Conservation (phyloP, 2,888 invertebrate genomes). For the Drosophila lutescens region DNA sequence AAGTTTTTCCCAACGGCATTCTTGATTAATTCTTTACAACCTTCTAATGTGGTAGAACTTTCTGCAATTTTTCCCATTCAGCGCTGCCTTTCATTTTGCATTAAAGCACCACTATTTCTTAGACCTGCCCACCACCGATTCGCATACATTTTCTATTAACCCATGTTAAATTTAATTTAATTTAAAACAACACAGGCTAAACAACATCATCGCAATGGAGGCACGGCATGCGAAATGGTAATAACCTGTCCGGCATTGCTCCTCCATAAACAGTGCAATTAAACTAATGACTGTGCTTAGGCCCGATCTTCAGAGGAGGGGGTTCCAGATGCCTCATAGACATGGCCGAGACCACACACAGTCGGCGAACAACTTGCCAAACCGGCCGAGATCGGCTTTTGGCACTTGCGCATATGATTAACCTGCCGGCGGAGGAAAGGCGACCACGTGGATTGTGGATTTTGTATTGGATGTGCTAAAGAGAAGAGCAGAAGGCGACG, state of each 20-base stretch:
- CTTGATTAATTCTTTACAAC: neutral
- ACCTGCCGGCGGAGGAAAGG: conserved; percentile 13
- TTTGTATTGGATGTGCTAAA: conserved; percentile 10
- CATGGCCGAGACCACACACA: conserved; percentile 65
- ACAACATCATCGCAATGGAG: conserved; percentile 55
- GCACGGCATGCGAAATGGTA: conserved; percentile 64
- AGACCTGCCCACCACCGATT: conserved; percentile 1
- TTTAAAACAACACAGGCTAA: conserved; percentile 65
- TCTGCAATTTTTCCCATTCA: conserved; percentile 3
- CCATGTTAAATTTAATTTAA: conserved; percentile 75
- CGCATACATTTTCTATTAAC: conserved; percentile 68
- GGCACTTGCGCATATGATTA: conserved; percentile 76
- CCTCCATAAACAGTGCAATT: conserved; percentile 78
- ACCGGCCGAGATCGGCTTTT: conserved; percentile 55
- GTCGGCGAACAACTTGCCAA: conserved; percentile 41
- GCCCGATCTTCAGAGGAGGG: conserved; percentile 29
- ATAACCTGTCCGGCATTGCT: conserved; percentile 48
- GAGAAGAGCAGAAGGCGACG: conserved; percentile 57
- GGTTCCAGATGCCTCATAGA: conserved; percentile 39
- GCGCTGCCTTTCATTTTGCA: conserved; percentile 1
- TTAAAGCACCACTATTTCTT: conserved; percentile 4
- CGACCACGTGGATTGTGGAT: conserved; percentile 55
- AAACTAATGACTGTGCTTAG: conserved; percentile 73
- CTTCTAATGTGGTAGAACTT: neutral
- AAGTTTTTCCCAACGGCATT: neutral